phyloP scores from a whole-genome alignment of 2,797 vertebrate species.

The Chaenodraco wilsoni region DNA sequence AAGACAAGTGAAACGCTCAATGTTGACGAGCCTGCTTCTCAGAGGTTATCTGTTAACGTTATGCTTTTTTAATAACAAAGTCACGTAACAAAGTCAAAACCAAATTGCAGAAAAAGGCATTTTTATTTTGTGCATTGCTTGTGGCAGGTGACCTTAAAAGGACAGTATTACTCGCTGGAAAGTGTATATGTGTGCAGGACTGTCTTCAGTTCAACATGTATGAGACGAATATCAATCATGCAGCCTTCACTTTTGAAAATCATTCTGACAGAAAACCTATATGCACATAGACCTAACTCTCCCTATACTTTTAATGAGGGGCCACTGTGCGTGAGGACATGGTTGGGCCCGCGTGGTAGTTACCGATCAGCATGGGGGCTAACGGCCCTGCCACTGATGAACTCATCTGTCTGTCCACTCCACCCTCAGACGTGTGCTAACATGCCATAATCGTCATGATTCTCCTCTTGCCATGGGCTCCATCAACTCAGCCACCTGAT shows the following conservation, averaged over 20 bases:
- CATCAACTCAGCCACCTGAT: conserved; percentile 91
- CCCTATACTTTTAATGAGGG: conserved; percentile 71
- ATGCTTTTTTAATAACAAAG: conserved; percentile 51
- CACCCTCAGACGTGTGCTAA: conserved; percentile 92
- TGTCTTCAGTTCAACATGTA: not conserved
- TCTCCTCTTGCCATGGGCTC: conserved; percentile 88
- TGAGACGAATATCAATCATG: not conserved
- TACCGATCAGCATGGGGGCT: conserved; percentile 92
- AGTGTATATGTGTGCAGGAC: not conserved
- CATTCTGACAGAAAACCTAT: conserved; percentile 48
- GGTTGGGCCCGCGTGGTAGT: conserved; percentile 82
- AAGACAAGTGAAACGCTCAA: conserved; percentile 60
- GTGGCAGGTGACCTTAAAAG: conserved; percentile 42
- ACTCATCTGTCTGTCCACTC: conserved; percentile 95
- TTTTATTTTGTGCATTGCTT: not conserved
- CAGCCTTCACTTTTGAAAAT: conserved; percentile 34
- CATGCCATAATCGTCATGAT: conserved; percentile 98
- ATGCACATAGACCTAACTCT: conserved; percentile 45
- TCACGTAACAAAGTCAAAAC: conserved; percentile 68
- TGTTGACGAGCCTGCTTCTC: conserved; percentile 43
- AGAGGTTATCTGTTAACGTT: conserved; percentile 64
- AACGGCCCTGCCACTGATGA: conserved; percentile 94
- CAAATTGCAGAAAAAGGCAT: conserved; percentile 9
- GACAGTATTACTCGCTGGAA: conserved; percentile 3
- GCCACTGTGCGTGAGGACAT: conserved; percentile 70